A percentile compares a stretch with the other conserved stretches of the same genome.
phyloP scores from a whole-genome alignment of 2,113 vertebrate genomes.

The Micronycteris hirsuta region DNA sequence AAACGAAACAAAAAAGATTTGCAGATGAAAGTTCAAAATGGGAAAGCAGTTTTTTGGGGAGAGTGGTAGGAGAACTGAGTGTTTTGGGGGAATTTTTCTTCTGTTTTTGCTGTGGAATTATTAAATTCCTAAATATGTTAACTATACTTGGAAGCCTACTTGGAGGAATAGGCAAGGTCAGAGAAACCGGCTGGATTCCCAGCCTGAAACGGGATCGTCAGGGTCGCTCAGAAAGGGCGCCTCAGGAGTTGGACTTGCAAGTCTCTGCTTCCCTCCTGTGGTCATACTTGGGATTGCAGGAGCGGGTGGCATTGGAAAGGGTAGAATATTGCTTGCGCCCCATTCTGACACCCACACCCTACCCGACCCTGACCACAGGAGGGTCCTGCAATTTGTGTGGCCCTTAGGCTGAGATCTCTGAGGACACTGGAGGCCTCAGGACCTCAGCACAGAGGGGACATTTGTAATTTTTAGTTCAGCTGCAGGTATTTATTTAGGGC shows the following conservation, averaged over 20 bases:
- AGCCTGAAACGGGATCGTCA: background rate
- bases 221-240: fast-evolving
- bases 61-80: background rate
- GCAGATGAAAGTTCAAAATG: background rate
- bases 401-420: background rate
- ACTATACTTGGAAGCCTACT: background rate
- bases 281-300: background rate
- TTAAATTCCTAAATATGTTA: background rate
- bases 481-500: background rate
- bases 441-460: background rate
- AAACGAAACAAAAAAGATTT: too few relatives aligned
- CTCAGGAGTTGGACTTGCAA: background rate
- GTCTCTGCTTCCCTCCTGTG: conserved; percentile 37
- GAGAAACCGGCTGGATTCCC: background rate
- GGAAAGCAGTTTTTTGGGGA: background rate
- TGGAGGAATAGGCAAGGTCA: background rate
- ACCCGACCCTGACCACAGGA: too few relatives aligned
- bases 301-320: fast-evolving
- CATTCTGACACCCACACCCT: background rate
- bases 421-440: background rate
- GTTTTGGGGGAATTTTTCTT: background rate
- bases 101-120: background rate
- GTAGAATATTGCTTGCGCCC: background rate
- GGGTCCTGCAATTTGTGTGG: background rate
- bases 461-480: background rate